Conservation (phyloP, 1,140 invertebrate species). For the Magallana angulata region DNA sequence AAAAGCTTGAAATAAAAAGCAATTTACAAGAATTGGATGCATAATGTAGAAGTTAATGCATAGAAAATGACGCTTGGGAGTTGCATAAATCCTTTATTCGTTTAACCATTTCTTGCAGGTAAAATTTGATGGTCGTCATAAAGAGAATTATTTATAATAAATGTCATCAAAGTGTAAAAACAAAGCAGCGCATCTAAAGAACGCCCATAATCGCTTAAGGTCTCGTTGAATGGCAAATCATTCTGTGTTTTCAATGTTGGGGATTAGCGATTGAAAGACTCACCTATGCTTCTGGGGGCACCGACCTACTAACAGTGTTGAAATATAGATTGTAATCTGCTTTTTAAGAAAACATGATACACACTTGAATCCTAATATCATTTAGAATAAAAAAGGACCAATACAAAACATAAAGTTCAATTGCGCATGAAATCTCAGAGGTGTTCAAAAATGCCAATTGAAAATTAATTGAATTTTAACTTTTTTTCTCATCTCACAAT, state of each 20-base stretch:
- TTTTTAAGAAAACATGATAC: too few relatives aligned
- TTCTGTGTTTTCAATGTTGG: background rate
- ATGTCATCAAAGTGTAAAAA: constrained; percentile 22
- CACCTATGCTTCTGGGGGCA: too few relatives aligned
- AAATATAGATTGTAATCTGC: too few relatives aligned
- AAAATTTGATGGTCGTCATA: background rate
- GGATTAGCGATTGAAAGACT: background rate
- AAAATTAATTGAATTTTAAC: background rate
- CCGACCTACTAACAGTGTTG: too few relatives aligned
- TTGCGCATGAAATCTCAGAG: background rate
- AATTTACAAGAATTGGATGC: background rate
- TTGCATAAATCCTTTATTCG: background rate
- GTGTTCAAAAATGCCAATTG: background rate
- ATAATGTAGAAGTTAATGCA: background rate
- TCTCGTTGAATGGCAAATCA: background rate
- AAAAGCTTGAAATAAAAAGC: background rate
- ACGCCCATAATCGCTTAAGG: background rate
- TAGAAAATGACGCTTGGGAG: background rate
- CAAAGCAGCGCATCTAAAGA: background rate
- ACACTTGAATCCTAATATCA: too few relatives aligned
- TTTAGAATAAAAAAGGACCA: too few relatives aligned
- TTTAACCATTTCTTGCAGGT: background rate
- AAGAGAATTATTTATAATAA: background rate
- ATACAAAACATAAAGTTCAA: background rate
- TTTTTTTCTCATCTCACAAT: background rate